Evolutionary conservation across 2,797 vertebrate genomes (phyloP).

Genomic region (Pelodytes ibericus): DNA sequence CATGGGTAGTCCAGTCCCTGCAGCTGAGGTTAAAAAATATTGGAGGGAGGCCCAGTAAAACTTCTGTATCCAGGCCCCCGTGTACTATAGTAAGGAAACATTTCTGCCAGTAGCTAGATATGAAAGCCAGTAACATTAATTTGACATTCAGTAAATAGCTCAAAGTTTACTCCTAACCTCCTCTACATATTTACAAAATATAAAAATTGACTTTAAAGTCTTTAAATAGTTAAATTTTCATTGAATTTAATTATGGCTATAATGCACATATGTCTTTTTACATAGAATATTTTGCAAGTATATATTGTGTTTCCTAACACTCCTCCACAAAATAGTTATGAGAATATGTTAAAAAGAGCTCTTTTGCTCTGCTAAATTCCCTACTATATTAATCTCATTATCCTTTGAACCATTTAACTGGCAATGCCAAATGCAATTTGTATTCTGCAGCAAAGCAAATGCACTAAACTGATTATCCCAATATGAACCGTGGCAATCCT

Average conservation of each 20-base stretch:
- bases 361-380: constrained; percentile 88
- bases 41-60: too few relatives aligned
- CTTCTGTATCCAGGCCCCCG: too few relatives aligned
- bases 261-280: background rate
- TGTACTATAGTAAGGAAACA: background rate
- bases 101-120: too few relatives aligned
- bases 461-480: constrained; percentile 99
- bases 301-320: constrained; percentile 17
- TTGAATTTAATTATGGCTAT: background rate
- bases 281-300: background rate
- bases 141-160: too few relatives aligned
- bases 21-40: too few relatives aligned
- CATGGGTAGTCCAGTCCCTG: too few relatives aligned
- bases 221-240: background rate
- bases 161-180: too few relatives aligned
- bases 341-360: constrained; percentile 73
- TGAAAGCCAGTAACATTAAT: too few relatives aligned
- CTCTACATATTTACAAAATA: too few relatives aligned
- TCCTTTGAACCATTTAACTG: constrained; percentile 98
- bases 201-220: background rate
- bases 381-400: constrained; percentile 99
- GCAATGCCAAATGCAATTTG: constrained; percentile 99
- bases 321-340: constrained; percentile 69
- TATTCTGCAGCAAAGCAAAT: constrained; percentile 95
- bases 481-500: constrained; percentile 96